Evolutionary conservation across 2,797 vertebrate genomes (phyloP).

Genomic region (Acridotheres tristis): DNA sequence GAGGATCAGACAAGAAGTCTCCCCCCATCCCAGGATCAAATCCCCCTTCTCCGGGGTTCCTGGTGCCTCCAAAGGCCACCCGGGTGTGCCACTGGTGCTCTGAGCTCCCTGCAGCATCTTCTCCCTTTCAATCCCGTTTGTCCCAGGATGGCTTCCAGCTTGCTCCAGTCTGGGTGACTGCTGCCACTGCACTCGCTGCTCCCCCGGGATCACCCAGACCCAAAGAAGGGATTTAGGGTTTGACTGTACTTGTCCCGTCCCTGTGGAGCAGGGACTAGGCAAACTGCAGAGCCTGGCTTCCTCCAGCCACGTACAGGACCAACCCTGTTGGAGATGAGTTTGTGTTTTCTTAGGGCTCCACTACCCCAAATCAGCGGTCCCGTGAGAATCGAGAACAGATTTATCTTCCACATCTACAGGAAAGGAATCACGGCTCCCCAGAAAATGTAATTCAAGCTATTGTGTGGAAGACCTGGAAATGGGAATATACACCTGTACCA

Average conservation of each 20-base stretch:
- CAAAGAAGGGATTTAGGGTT: background rate
- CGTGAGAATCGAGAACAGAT: background rate
- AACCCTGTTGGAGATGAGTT: accelerated
- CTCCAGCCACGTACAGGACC: accelerated
- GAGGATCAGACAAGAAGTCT: background rate
- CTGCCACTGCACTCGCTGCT: accelerated
- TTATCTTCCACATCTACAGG: background rate
- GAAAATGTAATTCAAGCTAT: accelerated
- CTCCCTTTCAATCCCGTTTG: background rate
- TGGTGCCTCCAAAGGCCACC: background rate
- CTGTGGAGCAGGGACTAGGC: accelerated
- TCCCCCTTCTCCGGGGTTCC: background rate
- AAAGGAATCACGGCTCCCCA: background rate
- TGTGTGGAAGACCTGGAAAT: background rate
- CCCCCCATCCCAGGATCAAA: background rate
- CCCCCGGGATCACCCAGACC: accelerated
- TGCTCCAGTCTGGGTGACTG: background rate
- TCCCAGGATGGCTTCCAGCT: background rate
- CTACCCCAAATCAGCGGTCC: background rate
- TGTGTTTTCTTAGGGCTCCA: background rate
- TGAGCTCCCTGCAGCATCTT: background rate
- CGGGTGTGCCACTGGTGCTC: background rate
- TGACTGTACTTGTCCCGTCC: background rate
- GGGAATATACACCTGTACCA: background rate
- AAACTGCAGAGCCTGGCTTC: background rate